Conservation (phyloP, 2,113 vertebrate species). For the Myrmecophaga tridactyla region DNA sequence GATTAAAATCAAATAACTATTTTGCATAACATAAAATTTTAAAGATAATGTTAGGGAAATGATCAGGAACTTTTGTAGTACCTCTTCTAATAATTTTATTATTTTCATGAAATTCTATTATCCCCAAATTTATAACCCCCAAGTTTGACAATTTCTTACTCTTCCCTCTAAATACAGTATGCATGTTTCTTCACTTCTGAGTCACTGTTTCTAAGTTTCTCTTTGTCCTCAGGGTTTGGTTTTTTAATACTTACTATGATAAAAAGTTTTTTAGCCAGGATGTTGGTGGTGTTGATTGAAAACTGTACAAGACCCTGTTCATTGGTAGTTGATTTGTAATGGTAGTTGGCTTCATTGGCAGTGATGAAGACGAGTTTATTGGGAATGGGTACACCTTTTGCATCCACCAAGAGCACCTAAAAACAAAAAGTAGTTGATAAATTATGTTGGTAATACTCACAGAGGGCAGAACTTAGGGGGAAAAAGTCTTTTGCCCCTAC, state of each 20-base stretch:
- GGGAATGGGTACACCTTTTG: constrained; percentile 68
- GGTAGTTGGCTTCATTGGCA: constrained; percentile 41
- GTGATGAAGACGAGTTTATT: constrained; percentile 71
- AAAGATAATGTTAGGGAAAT: background rate
- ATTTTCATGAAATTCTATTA: background rate
- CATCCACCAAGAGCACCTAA: constrained; percentile 78
- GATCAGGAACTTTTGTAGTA: background rate
- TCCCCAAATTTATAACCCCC: background rate
- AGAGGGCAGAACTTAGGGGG: background rate
- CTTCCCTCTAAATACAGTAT: background rate
- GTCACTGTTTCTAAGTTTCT: background rate
- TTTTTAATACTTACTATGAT: constrained; percentile 70
- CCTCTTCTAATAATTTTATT: background rate
- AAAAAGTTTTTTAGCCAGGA: constrained; percentile 63
- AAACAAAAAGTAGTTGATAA: background rate
- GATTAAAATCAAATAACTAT: background rate
- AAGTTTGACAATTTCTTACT: background rate
- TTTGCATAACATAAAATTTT: background rate
- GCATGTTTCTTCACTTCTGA: background rate
- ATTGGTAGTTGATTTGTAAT: constrained; percentile 70
- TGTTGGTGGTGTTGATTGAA: constrained; percentile 73
- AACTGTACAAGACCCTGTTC: constrained; percentile 74
- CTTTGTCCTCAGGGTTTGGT: background rate
- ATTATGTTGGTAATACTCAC: background rate
- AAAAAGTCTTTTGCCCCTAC: background rate